Percentiles rank a stretch among this genome's conserved stretches.
phyloP scores from a whole-genome alignment of 2,113 vertebrate species.

The Oxyura jamaicensis region DNA sequence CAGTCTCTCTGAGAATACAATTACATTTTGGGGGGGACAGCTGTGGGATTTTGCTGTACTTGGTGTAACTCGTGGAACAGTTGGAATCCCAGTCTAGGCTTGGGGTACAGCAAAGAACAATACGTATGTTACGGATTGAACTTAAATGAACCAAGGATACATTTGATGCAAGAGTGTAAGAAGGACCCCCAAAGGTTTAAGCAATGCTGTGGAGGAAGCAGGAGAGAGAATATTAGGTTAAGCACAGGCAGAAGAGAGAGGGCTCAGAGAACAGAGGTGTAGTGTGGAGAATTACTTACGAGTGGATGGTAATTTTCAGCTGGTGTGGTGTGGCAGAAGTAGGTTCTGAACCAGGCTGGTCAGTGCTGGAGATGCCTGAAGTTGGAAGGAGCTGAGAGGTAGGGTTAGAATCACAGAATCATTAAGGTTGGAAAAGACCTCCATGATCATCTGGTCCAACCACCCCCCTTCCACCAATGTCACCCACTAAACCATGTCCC shows the following conservation, averaged over 20 bases:
- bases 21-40: not conserved
- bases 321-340: not conserved
- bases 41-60: not conserved
- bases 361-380: not conserved
- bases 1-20: not conserved
- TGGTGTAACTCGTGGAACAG: not conserved
- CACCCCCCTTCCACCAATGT: no score
- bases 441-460: no score
- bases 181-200: not conserved
- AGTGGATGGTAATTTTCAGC: not conserved
- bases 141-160: not conserved
- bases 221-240: not conserved
- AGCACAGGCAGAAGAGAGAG: not conserved
- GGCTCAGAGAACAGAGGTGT: not conserved
- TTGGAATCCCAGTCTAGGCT: not conserved
- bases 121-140: not conserved
- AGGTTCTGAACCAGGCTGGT: not conserved
- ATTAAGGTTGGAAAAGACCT: no score
- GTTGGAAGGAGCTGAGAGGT: not conserved
- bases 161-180: not conserved
- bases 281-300: rapidly evolving
- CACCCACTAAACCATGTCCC: no score
- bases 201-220: not conserved
- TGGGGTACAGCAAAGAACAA: not conserved
- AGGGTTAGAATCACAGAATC: no score